A percentile compares a stretch with the other conserved stretches of the same genome.
phyloP scores from a whole-genome alignment of 2,113 vertebrate species.

The Charadrius vociferus region DNA sequence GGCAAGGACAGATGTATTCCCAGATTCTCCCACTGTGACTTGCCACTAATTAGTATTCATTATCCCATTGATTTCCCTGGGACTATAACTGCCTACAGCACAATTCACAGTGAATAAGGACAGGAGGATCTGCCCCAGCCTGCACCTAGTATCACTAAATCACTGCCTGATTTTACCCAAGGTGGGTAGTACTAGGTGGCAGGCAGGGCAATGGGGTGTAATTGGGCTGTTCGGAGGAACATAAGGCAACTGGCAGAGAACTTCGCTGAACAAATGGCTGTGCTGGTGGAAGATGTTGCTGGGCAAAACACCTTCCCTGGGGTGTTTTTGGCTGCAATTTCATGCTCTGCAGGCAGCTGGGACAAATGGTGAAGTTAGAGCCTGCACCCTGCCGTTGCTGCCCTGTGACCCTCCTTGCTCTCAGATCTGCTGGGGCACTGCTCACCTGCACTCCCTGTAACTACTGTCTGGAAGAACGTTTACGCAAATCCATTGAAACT shows the following conservation, averaged over 20 bases:
- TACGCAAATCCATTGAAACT: background rate
- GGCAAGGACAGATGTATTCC: conserved; percentile 24
- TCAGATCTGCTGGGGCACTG: rapidly evolving
- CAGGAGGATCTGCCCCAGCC: background rate
- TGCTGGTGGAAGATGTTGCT: background rate
- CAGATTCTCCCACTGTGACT: conserved; percentile 4
- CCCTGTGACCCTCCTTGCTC: rapidly evolving
- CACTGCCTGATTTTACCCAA: background rate
- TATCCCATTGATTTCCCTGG: conserved; percentile 10
- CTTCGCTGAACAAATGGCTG: background rate
- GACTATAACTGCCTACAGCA: background rate
- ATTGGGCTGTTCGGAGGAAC: background rate
- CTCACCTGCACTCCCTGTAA: rapidly evolving
- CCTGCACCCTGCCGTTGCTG: background rate
- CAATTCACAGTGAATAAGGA: background rate
- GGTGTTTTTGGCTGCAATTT: background rate
- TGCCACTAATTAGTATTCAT: background rate
- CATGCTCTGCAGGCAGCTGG: background rate
- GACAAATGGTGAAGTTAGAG: background rate
- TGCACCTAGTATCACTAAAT: background rate
- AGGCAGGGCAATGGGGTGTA: background rate
- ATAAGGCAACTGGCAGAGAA: background rate
- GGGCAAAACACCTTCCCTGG: background rate
- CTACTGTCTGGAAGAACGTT: background rate
- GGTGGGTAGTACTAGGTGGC: rapidly evolving